Base-by-base conservation (phyloP, 2,888 invertebrate species). In the Rhyacophila evoluta region DNA sequence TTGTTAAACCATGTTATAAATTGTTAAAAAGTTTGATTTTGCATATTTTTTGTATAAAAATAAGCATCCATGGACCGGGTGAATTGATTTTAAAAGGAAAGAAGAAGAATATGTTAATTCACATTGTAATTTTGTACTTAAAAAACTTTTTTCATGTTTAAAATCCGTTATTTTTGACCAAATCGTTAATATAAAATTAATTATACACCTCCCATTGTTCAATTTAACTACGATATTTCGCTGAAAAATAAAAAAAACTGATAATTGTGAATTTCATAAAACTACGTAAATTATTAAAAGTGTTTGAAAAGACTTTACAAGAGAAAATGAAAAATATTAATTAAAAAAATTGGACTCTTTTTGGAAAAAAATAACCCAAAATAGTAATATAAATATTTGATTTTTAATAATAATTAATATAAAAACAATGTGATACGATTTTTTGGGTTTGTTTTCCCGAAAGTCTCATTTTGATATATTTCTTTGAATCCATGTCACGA, bases 81-180 rank as follows among this genome's bases (percentile, higher is more conserved):
- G 72, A 25, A 29, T 12, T 39, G 55, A 67, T 79, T 79, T 79
- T 71, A n/a, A n/a, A n/a, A n/a, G 68, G 69, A 36, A 28, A 27
- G 69, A 39, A 33, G 36, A 39, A 79, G 68, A 79, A 74, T 79
- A 71, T 74, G 41, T 72, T 71, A 69, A 70, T 80, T 78, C 78
- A 75, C 78, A 73, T 74, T 74, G 77, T 76, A 80, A 77, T 80
- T 78, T 80, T 80, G 80, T 80, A 80, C 80, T 80, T 80, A 80
- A 78, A 37, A 37, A 72, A n/a, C 29, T 15, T 36, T 75, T 29
- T 38, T 25, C 41, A 41, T 72, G 68, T 29, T 28, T 75, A 37
- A 70, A 75, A 28, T 75, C 69, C 28, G 38, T 70, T 69, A 70
- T 75, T 38, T 74, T 67, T 19, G 73, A 55, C 25, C 68, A 68